Percentiles rank a stretch among this genome's conserved stretches.
These are phyloP conservation scores for Conus betulinus DNA, from an alignment of 1,140 invertebrate species.

Conservation along the genomic window DNA sequence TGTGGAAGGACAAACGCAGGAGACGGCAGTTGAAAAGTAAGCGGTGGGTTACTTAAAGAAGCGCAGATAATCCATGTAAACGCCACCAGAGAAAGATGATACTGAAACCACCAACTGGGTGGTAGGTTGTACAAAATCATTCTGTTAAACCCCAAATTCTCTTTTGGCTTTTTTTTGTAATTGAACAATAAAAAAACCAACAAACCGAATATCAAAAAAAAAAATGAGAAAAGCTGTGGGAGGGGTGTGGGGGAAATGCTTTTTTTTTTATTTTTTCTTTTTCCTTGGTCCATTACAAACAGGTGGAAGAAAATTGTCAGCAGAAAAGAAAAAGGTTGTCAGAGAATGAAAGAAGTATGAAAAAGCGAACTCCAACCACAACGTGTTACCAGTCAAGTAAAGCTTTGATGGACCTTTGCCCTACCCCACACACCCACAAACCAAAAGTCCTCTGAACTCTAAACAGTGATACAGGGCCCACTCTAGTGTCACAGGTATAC, in stretches of 20 bases:
- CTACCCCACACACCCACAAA: too few species aligned
- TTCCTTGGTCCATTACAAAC: not conserved
- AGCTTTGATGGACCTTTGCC: not conserved
- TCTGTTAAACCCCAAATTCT: not conserved
- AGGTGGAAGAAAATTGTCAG: not conserved
- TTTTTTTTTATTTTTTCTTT: too few species aligned
- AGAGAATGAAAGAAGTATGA: not conserved
- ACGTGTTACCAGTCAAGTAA: not conserved
- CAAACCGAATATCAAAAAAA: not conserved
- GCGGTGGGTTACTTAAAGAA: too few species aligned
- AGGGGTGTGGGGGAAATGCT: not conserved
- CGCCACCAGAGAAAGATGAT: not conserved
- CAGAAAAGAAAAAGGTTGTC: not conserved
- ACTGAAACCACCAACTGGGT: not conserved
- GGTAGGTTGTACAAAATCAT: too few species aligned
- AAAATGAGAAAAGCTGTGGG: not conserved
- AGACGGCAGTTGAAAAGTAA: too few species aligned
- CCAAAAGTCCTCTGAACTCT: too few species aligned
- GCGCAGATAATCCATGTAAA: not conserved
- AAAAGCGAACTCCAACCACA: not conserved
- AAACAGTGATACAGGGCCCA: too few species aligned
- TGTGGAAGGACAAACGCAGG: too few species aligned
- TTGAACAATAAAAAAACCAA: not conserved
- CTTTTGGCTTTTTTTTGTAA: not conserved
- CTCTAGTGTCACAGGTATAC: too few species aligned